Percentiles rank a stretch among this genome's conserved stretches.
These are phyloP conservation scores for Drosophila kepulauana DNA, from an alignment of 1,140 invertebrate species.

Conservation along the genomic window DNA sequence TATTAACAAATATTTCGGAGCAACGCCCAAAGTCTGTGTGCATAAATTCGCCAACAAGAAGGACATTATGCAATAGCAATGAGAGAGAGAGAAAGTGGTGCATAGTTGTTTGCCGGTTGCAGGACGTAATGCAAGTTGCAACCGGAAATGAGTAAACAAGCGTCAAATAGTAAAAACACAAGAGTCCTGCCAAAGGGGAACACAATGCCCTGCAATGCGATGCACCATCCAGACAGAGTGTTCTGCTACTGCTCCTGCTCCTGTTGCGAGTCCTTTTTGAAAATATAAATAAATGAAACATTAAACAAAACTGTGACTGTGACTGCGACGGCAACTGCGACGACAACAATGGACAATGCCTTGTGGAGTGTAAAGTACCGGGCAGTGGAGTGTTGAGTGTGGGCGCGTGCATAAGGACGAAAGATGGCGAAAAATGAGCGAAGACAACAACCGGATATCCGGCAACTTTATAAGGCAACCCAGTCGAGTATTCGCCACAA, in stretches of 20 bases:
- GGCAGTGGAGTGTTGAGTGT: conserved; percentile 13
- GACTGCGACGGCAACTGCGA: conserved; percentile 3
- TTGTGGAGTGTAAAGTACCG: conserved; percentile 6
- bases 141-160: conserved; percentile 83
- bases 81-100: neutral
- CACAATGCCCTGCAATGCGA: conserved; percentile 14
- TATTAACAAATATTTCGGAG: no score
- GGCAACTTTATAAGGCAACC: conserved; percentile 78
- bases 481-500: conserved; percentile 43
- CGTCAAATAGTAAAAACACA: conserved; percentile 81
- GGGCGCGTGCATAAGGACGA: conserved; percentile 46
- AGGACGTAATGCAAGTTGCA: conserved; percentile 60
- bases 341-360: conserved; percentile 35
- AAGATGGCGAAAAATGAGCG: conserved; percentile 79
- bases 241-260: neutral
- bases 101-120: conserved; percentile 21
- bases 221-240: conserved; percentile 39
- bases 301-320: conserved; percentile 66
- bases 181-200: conserved; percentile 41
- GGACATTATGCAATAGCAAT: conserved; percentile 32
- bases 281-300: conserved; percentile 75
- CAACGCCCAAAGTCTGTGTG: neutral
- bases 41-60: conserved; percentile 18
- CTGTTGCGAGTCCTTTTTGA: conserved; percentile 14
- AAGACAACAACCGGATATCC: conserved; percentile 83